Conservation (phyloP, 2,113 vertebrate genomes). For the Anseranas semipalmata region DNA sequence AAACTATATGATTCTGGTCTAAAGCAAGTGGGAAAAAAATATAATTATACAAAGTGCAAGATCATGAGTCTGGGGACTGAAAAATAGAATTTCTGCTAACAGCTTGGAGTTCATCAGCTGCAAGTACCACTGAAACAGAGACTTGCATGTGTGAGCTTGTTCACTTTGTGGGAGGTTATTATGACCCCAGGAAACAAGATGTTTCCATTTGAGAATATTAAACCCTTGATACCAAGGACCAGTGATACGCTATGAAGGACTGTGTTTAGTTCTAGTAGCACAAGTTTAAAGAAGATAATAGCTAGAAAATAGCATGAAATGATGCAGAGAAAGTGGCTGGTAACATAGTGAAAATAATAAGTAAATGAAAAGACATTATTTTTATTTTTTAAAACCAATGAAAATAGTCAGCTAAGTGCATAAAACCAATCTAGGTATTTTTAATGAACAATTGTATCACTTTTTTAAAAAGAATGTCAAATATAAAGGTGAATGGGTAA, state of each 20-base stretch:
- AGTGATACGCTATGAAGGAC: not conserved
- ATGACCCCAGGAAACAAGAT: not conserved
- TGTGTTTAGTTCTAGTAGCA: not conserved
- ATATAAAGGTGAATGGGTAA: not conserved
- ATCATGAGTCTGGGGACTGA: not conserved
- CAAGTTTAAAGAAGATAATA: not conserved
- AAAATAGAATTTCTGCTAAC: not conserved
- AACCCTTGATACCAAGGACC: not conserved
- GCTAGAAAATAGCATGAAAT: not conserved
- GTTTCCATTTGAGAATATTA: not conserved
- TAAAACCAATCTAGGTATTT: not conserved
- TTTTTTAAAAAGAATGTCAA: not conserved
- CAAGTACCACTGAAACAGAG: not conserved
- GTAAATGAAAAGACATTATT: not conserved
- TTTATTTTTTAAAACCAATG: not conserved
- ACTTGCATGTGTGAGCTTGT: not conserved
- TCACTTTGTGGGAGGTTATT: not conserved
- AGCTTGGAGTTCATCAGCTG: not conserved
- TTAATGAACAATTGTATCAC: not conserved
- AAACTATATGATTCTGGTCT: too few relatives aligned
- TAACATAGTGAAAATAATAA: not conserved
- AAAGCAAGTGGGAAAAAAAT: not conserved
- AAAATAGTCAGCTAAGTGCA: not conserved
- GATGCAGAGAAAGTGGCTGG: not conserved
- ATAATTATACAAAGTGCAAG: not conserved